A percentile compares a stretch with the other conserved stretches of the same genome.
Evolutionary conservation across 1,140 invertebrate genomes (phyloP).

Genomic region (Periplaneta americana): DNA sequence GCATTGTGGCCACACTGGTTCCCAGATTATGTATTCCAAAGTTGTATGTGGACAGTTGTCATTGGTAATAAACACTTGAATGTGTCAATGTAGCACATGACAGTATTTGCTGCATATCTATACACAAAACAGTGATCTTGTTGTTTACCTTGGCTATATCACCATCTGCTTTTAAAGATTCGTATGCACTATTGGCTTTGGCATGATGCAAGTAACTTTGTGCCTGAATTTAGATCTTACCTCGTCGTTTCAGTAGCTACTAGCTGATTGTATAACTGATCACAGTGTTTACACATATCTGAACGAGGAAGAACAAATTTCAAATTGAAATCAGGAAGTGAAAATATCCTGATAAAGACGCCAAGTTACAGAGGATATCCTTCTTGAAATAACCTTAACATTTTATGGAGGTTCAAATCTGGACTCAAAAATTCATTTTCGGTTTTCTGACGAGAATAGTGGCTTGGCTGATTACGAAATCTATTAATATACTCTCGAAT

Average conservation of each 20-base stretch:
- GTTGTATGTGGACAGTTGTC: background rate
- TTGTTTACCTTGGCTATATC: background rate
- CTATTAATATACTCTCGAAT: constrained; percentile 8
- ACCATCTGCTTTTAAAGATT: background rate
- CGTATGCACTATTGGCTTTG: background rate
- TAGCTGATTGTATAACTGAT: background rate
- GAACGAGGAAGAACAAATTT: constrained; percentile 13
- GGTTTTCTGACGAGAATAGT: constrained; percentile 10
- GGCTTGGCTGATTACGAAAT: constrained; percentile 5
- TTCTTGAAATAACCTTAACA: background rate
- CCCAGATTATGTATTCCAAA: background rate
- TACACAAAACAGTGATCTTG: background rate
- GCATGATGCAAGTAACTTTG: background rate
- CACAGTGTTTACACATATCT: constrained; percentile 11
- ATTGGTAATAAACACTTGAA: background rate
- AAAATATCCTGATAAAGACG: constrained; percentile 13
- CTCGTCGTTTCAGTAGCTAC: background rate
- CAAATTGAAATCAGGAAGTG: constrained; percentile 15
- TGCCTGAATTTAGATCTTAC: background rate
- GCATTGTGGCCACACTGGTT: background rate
- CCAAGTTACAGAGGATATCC: constrained; percentile 7
- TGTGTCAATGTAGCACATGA: background rate
- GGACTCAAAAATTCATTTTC: constrained; percentile 1
- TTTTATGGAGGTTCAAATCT: background rate
- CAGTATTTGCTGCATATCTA: background rate